Conservation (phyloP, 2,113 vertebrate species). For the Salvelinus fontinalis region DNA sequence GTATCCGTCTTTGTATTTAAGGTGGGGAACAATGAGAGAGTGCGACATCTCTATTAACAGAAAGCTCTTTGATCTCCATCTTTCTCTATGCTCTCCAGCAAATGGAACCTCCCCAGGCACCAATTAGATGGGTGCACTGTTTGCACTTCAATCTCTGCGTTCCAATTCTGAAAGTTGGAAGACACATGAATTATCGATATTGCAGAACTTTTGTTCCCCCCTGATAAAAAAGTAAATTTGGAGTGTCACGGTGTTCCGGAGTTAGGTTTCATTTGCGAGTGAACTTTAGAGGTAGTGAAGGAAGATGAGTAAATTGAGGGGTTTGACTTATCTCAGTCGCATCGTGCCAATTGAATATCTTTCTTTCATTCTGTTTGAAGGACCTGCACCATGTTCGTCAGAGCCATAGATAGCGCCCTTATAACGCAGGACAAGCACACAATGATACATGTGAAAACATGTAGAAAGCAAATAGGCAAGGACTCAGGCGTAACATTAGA, state of each 20-base stretch:
- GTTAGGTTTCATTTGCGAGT: conserved; percentile 12
- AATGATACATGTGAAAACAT: conserved; percentile 26
- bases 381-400: conserved; percentile 12
- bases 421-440: conserved; percentile 25
- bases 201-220: conserved; percentile 32
- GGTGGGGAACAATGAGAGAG: conserved; percentile 31
- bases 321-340: background rate
- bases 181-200: conserved; percentile 41
- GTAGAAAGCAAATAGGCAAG: conserved; percentile 10
- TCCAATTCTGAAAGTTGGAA: conserved; percentile 44
- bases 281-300: background rate
- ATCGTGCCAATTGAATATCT: conserved; percentile 4
- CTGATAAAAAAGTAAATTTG: conserved; percentile 24
- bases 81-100: conserved; percentile 30
- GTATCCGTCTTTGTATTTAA: conserved; percentile 31
- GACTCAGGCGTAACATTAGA: conserved; percentile 21
- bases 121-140: conserved; percentile 59
- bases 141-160: conserved; percentile 53
- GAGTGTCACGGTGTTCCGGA: conserved; percentile 15
- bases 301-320: no score
- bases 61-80: conserved; percentile 59
- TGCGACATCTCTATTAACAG: conserved; percentile 50
- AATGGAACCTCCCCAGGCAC: conserved; percentile 39
- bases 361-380: conserved; percentile 14
- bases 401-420: background rate